phyloP scores from a whole-genome alignment of 2,797 vertebrate species.

The Cirrhinus molitorella region DNA sequence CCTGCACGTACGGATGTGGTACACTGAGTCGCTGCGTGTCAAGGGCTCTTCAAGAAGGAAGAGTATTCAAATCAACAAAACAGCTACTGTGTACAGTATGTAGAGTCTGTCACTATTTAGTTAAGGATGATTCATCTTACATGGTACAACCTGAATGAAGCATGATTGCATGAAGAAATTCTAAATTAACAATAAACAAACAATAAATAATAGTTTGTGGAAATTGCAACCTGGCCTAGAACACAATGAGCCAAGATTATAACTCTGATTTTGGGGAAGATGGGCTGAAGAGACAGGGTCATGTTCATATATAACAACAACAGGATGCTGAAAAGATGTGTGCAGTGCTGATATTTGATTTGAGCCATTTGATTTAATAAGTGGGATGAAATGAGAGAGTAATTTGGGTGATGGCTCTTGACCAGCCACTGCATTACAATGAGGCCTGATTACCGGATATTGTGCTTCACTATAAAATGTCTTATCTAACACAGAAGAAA shows the following conservation, averaged over 20 bases:
- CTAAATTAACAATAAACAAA: neutral
- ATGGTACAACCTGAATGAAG: neutral
- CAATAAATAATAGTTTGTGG: neutral
- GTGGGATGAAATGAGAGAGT: constrained; percentile 3
- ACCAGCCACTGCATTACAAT: constrained; percentile 22
- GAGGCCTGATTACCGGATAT: constrained; percentile 3
- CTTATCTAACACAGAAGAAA: neutral
- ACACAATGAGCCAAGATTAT: neutral
- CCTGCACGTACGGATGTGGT: constrained; percentile 8
- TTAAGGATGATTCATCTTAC: neutral
- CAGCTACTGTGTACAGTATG: neutral
- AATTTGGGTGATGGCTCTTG: constrained; percentile 25
- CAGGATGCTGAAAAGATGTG: constrained; percentile 8
- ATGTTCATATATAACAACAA: neutral
- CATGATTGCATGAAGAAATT: neutral
- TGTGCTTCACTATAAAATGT: constrained; percentile 16
- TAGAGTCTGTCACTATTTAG: neutral
- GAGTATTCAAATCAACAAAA: neutral
- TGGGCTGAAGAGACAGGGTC: neutral
- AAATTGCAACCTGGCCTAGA: neutral
- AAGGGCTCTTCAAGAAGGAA: constrained; percentile 16
- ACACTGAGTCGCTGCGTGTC: constrained; percentile 1
- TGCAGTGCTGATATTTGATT: neutral
- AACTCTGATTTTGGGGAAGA: neutral
- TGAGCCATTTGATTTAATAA: constrained; percentile 5